A percentile compares a stretch with the other conserved stretches of the same genome.
Conservation (phyloP, 2,797 vertebrate genomes). For the Merluccius polli region DNA sequence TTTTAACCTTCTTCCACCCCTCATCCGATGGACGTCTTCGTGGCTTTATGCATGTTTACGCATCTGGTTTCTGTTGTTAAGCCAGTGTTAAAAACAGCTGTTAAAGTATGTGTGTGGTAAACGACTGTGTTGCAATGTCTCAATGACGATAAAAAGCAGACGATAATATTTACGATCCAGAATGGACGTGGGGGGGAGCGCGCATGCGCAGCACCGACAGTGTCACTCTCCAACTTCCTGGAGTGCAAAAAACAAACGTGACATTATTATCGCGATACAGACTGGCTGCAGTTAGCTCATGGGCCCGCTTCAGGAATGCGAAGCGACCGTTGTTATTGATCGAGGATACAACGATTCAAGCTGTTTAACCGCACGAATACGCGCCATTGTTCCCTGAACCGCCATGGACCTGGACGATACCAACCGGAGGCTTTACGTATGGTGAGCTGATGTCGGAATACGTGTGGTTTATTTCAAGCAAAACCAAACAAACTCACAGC, state of each 20-base stretch:
- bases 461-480: conserved; percentile 23
- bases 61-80: neutral
- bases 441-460: conserved; percentile 48
- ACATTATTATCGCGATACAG: conserved; percentile 66
- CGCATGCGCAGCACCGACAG: conserved; percentile 38
- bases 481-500: conserved; percentile 55
- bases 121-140: too few species aligned
- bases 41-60: neutral
- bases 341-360: neutral
- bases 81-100: neutral
- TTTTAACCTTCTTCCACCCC: neutral
- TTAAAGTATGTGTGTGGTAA: neutral
- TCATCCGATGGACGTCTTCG: neutral
- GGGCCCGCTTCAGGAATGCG: conserved; percentile 63
- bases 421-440: conserved; percentile 31
- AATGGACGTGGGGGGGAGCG: neutral
- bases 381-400: conserved; percentile 5
- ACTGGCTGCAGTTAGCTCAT: conserved; percentile 40
- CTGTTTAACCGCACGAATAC: conserved; percentile 4
- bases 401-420: conserved; percentile 33
- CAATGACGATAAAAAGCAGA: neutral
- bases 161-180: neutral
- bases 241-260: conserved; percentile 38
- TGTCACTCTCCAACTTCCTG: conserved; percentile 54
- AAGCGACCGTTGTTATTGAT: conserved; percentile 55